Evolutionary conservation across 2,113 vertebrate species (phyloP), one percentile per base, ranked within the genome.

Genomic region (Paramormyrops kingsleyae): DNA sequence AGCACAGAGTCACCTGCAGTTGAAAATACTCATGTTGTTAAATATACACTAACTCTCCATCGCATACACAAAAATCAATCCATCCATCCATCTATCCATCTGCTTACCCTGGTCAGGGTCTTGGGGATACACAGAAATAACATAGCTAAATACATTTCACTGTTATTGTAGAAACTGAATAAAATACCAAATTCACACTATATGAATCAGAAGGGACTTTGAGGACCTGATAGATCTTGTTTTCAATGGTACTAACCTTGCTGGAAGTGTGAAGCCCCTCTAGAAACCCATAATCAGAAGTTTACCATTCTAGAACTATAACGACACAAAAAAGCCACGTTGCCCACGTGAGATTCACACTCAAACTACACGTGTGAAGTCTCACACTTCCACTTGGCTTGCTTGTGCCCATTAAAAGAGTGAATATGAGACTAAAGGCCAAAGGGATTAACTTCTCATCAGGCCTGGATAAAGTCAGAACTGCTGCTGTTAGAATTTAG

Each of bases 391-490:
- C 88, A 89, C 85, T 91, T 91, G 42, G 77, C 90, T 90, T 92
- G 89, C 74, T 90, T 62, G 90, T 91, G 86, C 91, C 88, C 88
- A 92, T 90, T 91, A 90, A 86, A 90, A 86, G 90, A 92, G 90
- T 93, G 90, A 94, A 93, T 92, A 93, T 93, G 89, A 92, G 31
- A 74, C 27, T 93, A 92, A 91, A 91, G 93, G 94, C 93, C 93
- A 93, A 56, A 92, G 92, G 92, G 91, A 27, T 93, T 91, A 93
- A 92, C 92, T 91, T 92, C 85, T 90, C 59, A 90, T 66, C 49
- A 87, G 27, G 85, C 59, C 62, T 87, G 50, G 21, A 21, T 31
- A 91, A 88, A 90, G 27, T 8, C 31, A 31, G 21, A 24, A 62
- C 8, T 62, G 59, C 24, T 3, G 59, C 59, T 62, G 59, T 27